These are phyloP conservation scores for Limenitis camilla DNA, from an alignment of 2,888 invertebrate species.

Conservation along the genomic window DNA sequence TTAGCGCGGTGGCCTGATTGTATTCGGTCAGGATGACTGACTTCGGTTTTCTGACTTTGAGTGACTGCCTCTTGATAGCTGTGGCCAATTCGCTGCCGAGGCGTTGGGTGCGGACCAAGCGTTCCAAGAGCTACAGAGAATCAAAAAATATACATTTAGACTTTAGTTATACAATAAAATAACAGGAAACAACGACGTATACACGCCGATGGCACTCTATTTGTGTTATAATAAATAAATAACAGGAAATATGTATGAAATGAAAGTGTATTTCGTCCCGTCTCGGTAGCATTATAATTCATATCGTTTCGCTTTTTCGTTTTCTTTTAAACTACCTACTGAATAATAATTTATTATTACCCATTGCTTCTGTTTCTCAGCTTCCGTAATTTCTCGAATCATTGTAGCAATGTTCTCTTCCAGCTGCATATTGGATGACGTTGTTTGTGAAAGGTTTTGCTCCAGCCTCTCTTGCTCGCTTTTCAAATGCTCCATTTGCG, in stretches of 20 bases:
- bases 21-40: conserved; percentile 70
- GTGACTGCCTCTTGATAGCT: conserved; percentile 57
- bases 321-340: not conserved
- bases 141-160: not conserved
- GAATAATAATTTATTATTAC: conserved; percentile 37
- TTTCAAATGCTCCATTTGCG: conserved; percentile 39
- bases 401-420: conserved; percentile 56
- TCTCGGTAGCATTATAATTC: too few species aligned
- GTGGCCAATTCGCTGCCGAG: conserved; percentile 76
- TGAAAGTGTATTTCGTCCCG: too few species aligned
- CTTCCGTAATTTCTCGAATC: conserved; percentile 46
- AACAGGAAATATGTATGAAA: too few species aligned
- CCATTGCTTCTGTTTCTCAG: conserved; percentile 58
- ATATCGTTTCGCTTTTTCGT: too few species aligned
- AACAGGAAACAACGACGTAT: too few species aligned
- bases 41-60: conserved; percentile 58
- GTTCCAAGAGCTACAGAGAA: conserved; percentile 59
- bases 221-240: too few species aligned
- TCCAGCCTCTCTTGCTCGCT: conserved; percentile 50
- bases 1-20: conserved; percentile 72
- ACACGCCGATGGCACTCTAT: too few species aligned
- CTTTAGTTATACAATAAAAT: not conserved
- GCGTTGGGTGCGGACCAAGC: conserved; percentile 80
- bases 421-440: conserved; percentile 41
- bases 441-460: conserved; percentile 40